phyloP scores from a whole-genome alignment of 2,113 vertebrate species.

The Burhinus bistriatus region DNA sequence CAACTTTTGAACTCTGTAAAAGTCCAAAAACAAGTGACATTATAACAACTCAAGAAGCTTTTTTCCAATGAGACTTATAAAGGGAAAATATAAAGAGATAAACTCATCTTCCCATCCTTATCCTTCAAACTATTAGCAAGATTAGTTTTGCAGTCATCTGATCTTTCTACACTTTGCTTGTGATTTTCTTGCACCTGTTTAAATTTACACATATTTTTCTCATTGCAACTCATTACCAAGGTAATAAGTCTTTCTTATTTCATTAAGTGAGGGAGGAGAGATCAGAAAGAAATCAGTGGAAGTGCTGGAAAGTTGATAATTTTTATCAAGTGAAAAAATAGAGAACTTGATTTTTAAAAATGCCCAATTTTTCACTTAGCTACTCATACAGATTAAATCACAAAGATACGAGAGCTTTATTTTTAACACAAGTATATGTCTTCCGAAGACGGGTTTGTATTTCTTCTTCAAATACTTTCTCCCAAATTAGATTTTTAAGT shows the following conservation, averaged over 20 bases:
- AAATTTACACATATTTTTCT: not conserved
- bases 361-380: not conserved
- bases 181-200: not conserved
- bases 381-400: not conserved
- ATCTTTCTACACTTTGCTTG: not conserved
- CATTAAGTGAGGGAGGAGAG: not conserved
- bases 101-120: not conserved
- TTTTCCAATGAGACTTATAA: not conserved
- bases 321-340: not conserved
- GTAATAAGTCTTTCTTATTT: not conserved
- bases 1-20: not conserved
- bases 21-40: not conserved
- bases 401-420: not conserved
- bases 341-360: not conserved
- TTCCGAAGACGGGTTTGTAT: not conserved
- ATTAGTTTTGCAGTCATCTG: not conserved
- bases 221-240: not conserved
- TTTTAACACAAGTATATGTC: not conserved
- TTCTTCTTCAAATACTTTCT: not conserved
- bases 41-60: not conserved
- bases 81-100: not conserved
- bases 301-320: not conserved
- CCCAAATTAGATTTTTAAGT: too few relatives aligned
- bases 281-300: not conserved
- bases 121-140: not conserved